Evolutionary conservation across 2,797 vertebrate genomes (phyloP).

Genomic region (Hippopotamyrus pictus): DNA sequence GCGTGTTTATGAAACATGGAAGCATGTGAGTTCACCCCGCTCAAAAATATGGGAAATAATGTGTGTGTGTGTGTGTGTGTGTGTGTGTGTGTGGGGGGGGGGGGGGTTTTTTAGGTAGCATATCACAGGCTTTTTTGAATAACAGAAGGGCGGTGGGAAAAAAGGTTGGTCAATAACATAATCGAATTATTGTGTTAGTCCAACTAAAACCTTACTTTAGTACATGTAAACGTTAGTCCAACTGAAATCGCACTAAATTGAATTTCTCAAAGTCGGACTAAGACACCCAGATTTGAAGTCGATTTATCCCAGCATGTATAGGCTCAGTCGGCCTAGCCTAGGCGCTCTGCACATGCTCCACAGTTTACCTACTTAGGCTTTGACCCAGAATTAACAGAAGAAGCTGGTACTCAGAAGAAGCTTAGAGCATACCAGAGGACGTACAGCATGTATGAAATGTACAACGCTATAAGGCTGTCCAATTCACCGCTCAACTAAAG

Average conservation of each 20-base stretch:
- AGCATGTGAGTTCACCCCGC: not conserved
- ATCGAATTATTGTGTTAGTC: not conserved
- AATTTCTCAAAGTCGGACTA: not conserved
- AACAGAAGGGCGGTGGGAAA: not conserved
- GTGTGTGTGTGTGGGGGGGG: not conserved
- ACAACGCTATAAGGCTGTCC: not conserved
- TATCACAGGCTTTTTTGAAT: not conserved
- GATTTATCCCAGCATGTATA: not conserved
- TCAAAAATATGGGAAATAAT: not conserved
- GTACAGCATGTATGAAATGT: not conserved
- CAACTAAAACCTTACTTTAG: not conserved
- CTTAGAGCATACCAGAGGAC: not conserved
- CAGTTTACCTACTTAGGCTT: not conserved
- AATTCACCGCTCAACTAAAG: not conserved
- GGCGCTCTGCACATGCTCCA: not conserved
- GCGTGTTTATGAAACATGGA: not conserved
- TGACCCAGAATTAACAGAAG: not conserved
- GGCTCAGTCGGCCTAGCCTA: not conserved
- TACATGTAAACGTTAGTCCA: not conserved
- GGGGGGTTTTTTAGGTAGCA: not conserved
- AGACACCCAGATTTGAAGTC: not conserved
- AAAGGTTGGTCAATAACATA: not conserved
- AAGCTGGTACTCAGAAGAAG: not conserved
- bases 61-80: too few species aligned
- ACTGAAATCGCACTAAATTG: not conserved